phyloP scores from a whole-genome alignment of 2,797 vertebrate genomes.

The Avahi laniger region DNA sequence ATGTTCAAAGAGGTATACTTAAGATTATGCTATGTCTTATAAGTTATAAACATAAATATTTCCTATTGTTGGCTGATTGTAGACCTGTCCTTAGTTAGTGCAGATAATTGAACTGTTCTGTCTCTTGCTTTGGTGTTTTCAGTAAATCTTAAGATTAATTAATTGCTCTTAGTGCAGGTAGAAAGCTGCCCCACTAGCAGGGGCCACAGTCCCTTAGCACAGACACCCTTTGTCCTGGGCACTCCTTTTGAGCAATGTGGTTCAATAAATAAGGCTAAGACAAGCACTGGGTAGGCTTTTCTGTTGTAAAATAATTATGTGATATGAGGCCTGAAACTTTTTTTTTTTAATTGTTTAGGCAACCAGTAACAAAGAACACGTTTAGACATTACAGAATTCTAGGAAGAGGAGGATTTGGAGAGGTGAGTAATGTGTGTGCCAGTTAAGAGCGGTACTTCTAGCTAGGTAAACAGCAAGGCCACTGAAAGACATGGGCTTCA shows the following conservation, averaged over 20 bases:
- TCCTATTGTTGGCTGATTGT: not conserved
- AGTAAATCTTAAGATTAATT: fast-evolving
- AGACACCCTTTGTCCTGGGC: not conserved
- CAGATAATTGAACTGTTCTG: no score
- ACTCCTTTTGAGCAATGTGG: not conserved
- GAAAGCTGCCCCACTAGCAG: not conserved
- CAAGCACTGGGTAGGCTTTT: not conserved
- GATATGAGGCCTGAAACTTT: constrained; percentile 10
- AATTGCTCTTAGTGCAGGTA: not conserved
- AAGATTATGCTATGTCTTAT: not conserved
- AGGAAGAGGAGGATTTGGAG: constrained; percentile 96
- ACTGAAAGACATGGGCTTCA: fast-evolving
- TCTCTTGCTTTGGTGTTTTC: not conserved
- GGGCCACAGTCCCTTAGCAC: not conserved
- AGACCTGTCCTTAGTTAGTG: not conserved
- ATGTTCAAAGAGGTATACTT: not conserved
- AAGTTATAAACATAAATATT: fast-evolving
- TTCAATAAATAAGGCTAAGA: not conserved
- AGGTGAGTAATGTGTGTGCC: constrained; percentile 76
- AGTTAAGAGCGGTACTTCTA: not conserved
- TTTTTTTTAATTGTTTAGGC: constrained; percentile 85
- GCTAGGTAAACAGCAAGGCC: not conserved
- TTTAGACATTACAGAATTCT: constrained; percentile 97
- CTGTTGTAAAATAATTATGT: not conserved
- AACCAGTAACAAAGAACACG: constrained; percentile 95